phyloP scores from a whole-genome alignment of 2,113 vertebrate species.

The Chrysemys picta region DNA sequence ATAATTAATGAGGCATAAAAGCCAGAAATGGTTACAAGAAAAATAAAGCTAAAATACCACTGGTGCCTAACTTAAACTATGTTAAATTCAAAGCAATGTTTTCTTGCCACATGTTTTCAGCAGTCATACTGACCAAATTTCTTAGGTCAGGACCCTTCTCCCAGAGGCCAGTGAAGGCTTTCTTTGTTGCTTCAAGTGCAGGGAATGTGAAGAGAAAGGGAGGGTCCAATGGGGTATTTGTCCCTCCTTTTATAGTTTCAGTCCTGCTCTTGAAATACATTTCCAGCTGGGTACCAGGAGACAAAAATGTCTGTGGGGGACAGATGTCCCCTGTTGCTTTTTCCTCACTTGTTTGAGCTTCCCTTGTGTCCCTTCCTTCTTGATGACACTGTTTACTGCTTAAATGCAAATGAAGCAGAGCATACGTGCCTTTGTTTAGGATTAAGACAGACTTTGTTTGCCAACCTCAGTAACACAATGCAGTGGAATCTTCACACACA shows the following conservation, averaged over 20 bases:
- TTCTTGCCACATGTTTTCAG: background rate
- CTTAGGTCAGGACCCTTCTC: background rate
- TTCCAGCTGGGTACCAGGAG: background rate
- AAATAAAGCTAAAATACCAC: background rate
- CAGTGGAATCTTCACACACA: too few species aligned
- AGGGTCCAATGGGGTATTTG: background rate
- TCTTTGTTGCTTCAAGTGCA: background rate
- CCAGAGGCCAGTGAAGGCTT: background rate
- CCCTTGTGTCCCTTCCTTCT: background rate
- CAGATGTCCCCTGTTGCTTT: background rate
- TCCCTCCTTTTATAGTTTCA: background rate
- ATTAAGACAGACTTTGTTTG: too few species aligned
- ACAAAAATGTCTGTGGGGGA: background rate
- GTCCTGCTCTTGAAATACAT: background rate
- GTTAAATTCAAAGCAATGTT: background rate
- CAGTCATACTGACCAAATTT: background rate
- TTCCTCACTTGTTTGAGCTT: background rate
- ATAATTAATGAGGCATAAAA: background rate
- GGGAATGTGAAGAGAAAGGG: background rate
- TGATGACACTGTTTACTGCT: background rate
- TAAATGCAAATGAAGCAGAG: background rate
- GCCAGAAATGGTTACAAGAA: background rate
- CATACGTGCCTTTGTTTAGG: too few species aligned
- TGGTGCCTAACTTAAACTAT: background rate
- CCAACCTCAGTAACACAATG: too few species aligned